Evolutionary conservation across 2,888 invertebrate genomes (phyloP).

Genomic region (Diaperis boleti): DNA sequence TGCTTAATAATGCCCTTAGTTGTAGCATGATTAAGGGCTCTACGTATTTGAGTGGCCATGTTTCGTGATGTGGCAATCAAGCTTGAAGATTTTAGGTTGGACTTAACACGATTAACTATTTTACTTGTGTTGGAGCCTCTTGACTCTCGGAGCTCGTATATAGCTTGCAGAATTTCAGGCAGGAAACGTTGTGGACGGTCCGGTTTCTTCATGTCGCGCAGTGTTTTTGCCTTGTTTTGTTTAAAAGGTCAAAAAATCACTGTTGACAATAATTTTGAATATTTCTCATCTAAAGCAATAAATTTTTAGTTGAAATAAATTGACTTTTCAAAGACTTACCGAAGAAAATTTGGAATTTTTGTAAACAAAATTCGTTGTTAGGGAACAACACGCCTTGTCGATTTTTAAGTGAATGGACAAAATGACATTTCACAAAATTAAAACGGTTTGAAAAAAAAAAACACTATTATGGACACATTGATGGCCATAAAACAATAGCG

Average conservation of each 20-base stretch:
- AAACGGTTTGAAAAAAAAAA: too few species aligned
- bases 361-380: constrained; percentile 27
- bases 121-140: constrained; percentile 20
- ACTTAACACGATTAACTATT: constrained; percentile 21
- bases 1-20: constrained; percentile 24
- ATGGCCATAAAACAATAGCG: too few species aligned
- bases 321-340: constrained; percentile 8
- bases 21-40: constrained; percentile 29
- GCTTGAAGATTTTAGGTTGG: not conserved
- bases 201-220: constrained; percentile 4
- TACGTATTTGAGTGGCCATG: constrained; percentile 15
- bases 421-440: too few species aligned
- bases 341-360: constrained; percentile 13
- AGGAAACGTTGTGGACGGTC: constrained; percentile 18
- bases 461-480: too few species aligned
- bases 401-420: not conserved
- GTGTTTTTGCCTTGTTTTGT: not conserved
- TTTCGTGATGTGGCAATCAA: constrained; percentile 10
- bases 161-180: constrained; percentile 26
- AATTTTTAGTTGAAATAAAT: not conserved
- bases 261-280: constrained; percentile 19
- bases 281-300: not conserved
- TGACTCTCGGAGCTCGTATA: constrained; percentile 23
- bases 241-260: constrained; percentile 2
- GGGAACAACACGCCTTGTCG: not conserved